Evolutionary conservation across 2,113 vertebrate genomes (phyloP).

Genomic region (Percopsis transmontana): DNA sequence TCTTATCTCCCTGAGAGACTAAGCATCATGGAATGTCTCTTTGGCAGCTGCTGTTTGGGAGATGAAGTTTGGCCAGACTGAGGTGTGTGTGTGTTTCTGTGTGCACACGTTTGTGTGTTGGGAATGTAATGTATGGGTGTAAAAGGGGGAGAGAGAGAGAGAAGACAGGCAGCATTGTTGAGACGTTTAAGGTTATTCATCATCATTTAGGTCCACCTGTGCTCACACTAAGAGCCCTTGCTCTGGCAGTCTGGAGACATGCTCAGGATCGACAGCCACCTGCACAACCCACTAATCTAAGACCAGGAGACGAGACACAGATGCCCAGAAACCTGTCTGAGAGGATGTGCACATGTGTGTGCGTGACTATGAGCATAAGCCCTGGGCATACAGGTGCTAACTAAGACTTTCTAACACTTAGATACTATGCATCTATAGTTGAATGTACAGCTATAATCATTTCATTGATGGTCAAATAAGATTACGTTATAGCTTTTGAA

Average conservation of each 20-base stretch:
- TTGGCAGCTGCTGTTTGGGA: conserved; percentile 14
- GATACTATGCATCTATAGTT: conserved; percentile 22
- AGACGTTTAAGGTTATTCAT: conserved; percentile 34
- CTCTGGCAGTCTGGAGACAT: conserved; percentile 11
- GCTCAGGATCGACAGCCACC: conserved; percentile 45
- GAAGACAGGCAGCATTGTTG: conserved; percentile 20
- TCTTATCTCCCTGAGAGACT: conserved; percentile 1
- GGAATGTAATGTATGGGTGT: conserved; percentile 10
- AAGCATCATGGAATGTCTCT: conserved; percentile 15
- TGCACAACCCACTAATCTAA: conserved; percentile 47
- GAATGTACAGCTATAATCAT: conserved; percentile 15
- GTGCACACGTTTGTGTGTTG: conserved; percentile 6
- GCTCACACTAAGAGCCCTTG: conserved; percentile 41
- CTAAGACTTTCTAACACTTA: not conserved
- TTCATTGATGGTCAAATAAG: conserved; percentile 36
- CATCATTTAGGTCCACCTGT: conserved; percentile 55
- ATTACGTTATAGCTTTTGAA: conserved; percentile 19
- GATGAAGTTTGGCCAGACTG: conserved; percentile 11
- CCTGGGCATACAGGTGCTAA: conserved; percentile 32
- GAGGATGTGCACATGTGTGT: conserved; percentile 3
- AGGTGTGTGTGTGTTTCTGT: conserved; percentile 15
- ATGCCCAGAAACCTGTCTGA: conserved; percentile 20
- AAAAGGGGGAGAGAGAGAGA: conserved; percentile 14
- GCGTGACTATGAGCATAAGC: conserved; percentile 26
- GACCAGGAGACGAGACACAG: conserved; percentile 53